Base-by-base conservation (phyloP, 1,140 invertebrate genomes). In the Trichoplusia ni region DNA sequence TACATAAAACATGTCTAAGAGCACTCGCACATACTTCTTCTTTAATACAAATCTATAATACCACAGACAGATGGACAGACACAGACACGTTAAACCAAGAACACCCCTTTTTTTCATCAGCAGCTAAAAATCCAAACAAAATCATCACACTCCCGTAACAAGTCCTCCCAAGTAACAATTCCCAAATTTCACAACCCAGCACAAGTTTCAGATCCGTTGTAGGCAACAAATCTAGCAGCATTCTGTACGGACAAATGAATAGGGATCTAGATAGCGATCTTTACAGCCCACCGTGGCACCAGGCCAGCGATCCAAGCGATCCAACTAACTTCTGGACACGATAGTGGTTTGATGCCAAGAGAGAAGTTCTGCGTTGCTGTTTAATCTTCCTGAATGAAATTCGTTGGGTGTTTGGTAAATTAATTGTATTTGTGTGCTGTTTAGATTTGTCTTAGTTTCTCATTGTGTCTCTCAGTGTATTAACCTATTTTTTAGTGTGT, bases 401-500 rank as follows among this genome's bases (percentile, higher is more conserved):
- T 25, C 44, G 25, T 47, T 47, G 16, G 25, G 5, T 27, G 44
- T 23, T 42, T 42, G 21, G 23, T 14, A 47, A n/a, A 29, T 47
- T 29, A 29, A 29, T 47, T 47, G 44, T 47, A 29, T 31, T 11
- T 8, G n/a, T 42, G 38, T 42, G 14, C 3, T 21, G 6, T 2
- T 9, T 19, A 21, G 63, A n/a, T n/a, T n/a, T n/a, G n/a, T n/a
- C n/a, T n/a, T n/a, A n/a, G n/a, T n/a, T n/a, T n/a, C n/a, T n/a
- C n/a, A n/a, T n/a, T n/a, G n/a, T n/a, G n/a, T n/a, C n/a, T n/a
- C n/a, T n/a, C n/a, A n/a, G n/a, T n/a, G n/a, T n/a, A n/a, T n/a
- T n/a, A 49, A 64, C 53, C 62, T 58, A 27, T 18, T 29, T 35
- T 53, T 53, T 63, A 13, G 47, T 4, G n/a, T n/a, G n/a, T n/a